Evolutionary conservation across 2,113 vertebrate genomes (phyloP).

Genomic region (Edolisoma coerulescens): DNA sequence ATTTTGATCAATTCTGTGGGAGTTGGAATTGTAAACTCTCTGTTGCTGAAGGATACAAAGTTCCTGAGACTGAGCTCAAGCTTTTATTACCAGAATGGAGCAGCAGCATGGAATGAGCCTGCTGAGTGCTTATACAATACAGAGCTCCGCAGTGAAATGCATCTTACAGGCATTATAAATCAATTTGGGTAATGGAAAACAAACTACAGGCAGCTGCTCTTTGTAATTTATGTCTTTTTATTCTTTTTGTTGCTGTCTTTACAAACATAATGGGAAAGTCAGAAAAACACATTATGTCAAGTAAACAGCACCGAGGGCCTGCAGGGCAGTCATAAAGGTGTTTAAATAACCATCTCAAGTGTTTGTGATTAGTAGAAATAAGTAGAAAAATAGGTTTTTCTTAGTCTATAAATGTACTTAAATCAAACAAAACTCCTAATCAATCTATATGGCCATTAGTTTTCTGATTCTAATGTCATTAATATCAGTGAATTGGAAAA

Average conservation of each 20-base stretch:
- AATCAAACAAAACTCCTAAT: neutral
- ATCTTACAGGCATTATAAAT: constrained; percentile 33
- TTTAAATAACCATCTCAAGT: constrained; percentile 2
- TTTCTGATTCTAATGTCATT: neutral
- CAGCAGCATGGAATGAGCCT: neutral
- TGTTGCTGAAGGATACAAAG: neutral
- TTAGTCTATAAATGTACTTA: neutral
- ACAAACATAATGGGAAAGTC: neutral
- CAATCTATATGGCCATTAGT: neutral
- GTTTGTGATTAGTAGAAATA: neutral
- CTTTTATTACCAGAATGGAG: neutral
- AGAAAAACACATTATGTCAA: neutral
- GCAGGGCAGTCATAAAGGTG: neutral
- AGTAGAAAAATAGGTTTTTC: neutral
- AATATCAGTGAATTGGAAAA: neutral
- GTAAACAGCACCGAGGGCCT: neutral
- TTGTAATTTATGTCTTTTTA: neutral
- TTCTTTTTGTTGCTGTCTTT: neutral
- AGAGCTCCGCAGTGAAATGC: neutral
- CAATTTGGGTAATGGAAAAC: constrained; percentile 27
- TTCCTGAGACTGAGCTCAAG: neutral
- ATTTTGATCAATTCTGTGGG: neutral
- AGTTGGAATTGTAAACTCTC: neutral
- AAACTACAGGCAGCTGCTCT: neutral
- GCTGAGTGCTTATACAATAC: neutral